Percentiles rank a stretch among this genome's conserved stretches.
Evolutionary conservation across 2,888 invertebrate species (phyloP).

Genomic region (Aelia acuminata): DNA sequence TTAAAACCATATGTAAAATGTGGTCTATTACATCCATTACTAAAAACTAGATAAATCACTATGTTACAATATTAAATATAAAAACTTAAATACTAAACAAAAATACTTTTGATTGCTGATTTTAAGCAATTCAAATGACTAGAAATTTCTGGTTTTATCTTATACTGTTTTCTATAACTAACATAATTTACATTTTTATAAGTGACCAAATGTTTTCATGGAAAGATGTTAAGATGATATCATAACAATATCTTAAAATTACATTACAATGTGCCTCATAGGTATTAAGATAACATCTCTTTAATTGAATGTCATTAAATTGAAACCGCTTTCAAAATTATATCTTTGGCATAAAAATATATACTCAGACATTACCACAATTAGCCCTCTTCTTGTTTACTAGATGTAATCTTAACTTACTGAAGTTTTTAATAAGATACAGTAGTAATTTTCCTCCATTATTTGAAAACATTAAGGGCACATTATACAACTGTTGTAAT

Average conservation of each 20-base stretch:
- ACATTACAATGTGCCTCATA: background rate
- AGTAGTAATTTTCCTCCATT: background rate
- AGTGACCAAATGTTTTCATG: background rate
- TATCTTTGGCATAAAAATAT: constrained; percentile 7
- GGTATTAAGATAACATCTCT: background rate
- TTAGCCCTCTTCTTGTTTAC: background rate
- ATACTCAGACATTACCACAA: background rate
- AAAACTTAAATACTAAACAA: background rate
- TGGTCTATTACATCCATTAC: background rate
- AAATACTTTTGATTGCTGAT: background rate
- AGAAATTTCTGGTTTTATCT: background rate
- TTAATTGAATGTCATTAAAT: background rate
- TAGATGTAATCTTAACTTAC: background rate
- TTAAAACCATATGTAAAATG: background rate
- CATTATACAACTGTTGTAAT: constrained; percentile 60
- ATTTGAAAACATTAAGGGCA: background rate
- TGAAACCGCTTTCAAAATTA: background rate
- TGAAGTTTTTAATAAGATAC: background rate
- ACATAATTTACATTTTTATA: background rate
- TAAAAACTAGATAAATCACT: background rate
- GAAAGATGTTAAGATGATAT: background rate
- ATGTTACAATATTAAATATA: background rate
- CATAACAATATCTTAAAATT: background rate
- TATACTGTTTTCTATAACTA: background rate
- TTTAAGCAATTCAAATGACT: constrained; percentile 10